These are phyloP conservation scores for Collichthys lucidus DNA, from an alignment of 2,113 vertebrate genomes.

Conservation along the genomic window DNA sequence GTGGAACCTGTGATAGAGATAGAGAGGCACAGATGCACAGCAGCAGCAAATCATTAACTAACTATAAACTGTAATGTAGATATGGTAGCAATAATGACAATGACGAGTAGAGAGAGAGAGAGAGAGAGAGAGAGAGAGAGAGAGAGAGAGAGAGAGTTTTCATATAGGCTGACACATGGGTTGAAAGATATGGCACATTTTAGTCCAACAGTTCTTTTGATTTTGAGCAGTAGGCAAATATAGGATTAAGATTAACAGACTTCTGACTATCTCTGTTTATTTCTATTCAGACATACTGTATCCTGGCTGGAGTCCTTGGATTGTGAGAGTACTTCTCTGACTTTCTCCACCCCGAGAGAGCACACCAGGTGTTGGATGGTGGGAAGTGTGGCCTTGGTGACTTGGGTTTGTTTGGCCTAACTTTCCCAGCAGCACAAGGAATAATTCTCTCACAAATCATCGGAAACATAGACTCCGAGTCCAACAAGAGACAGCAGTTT, in stretches of 20 bases:
- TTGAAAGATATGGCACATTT: background rate
- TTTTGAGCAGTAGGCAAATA: background rate
- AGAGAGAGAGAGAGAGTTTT: background rate
- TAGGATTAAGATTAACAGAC: constrained; percentile 24
- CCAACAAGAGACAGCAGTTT: constrained; percentile 25
- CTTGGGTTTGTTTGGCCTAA: constrained; percentile 52
- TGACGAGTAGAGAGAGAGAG: no score
- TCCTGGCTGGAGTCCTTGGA: constrained; percentile 61
- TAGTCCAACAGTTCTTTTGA: background rate
- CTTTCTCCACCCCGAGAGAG: constrained; percentile 32
- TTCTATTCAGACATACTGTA: constrained; percentile 34
- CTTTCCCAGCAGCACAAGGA: constrained; percentile 41
- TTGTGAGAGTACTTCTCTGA: constrained; percentile 8
- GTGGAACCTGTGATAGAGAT: no score
- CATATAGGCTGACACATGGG: background rate
- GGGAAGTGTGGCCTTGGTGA: constrained; percentile 47
- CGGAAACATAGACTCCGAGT: constrained; percentile 35
- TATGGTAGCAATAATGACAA: no score
- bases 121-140: no score
- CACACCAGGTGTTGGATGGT: constrained; percentile 49
- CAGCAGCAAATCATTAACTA: no score
- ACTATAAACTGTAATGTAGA: no score
- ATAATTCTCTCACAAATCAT: constrained; percentile 34
- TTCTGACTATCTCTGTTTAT: constrained; percentile 34
- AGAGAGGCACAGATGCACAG: no score